Evolutionary conservation across 2,113 vertebrate genomes (phyloP).

Genomic region (Hiodon alosoides): DNA sequence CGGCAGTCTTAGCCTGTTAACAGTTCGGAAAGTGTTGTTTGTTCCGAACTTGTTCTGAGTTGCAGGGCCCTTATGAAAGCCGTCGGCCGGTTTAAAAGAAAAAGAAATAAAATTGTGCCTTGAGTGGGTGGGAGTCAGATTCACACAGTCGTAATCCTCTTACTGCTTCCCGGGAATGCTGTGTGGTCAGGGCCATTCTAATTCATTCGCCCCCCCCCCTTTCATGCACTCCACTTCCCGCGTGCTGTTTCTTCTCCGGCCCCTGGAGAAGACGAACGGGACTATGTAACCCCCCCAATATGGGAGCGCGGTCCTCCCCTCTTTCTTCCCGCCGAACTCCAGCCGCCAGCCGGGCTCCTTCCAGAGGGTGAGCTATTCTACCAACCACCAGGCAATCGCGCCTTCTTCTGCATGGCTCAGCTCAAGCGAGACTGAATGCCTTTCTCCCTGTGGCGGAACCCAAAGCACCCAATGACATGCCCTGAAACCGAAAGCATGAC

Average conservation of each 20-base stretch:
- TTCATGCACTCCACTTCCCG: conserved; percentile 5
- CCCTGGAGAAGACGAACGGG: conserved; percentile 64
- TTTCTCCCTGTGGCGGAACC: too few species aligned
- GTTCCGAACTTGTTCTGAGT: too few species aligned
- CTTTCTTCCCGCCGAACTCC: conserved; percentile 64
- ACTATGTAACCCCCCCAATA: conserved; percentile 59
- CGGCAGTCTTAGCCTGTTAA: not conserved
- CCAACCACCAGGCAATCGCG: conserved; percentile 37
- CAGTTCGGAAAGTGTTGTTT: not conserved
- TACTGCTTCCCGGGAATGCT: not conserved
- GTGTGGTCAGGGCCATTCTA: conserved; percentile 8
- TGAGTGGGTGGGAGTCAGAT: not conserved
- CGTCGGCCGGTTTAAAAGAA: not conserved
- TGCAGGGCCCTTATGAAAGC: not conserved
- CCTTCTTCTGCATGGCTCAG: conserved; percentile 50
- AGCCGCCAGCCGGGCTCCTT: conserved; percentile 55
- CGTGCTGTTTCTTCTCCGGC: conserved; percentile 38
- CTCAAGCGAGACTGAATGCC: conserved; percentile 14
- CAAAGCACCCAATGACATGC: conserved; percentile 19
- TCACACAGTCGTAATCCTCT: not conserved
- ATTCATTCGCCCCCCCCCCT: not conserved
- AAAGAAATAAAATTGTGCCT: not conserved
- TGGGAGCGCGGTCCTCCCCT: conserved; percentile 68
- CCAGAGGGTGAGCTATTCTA: conserved; percentile 72
- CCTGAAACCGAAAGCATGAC: conserved; percentile 33